Conservation (phyloP, 2,113 vertebrate genomes). For the Heterocephalus glaber region DNA sequence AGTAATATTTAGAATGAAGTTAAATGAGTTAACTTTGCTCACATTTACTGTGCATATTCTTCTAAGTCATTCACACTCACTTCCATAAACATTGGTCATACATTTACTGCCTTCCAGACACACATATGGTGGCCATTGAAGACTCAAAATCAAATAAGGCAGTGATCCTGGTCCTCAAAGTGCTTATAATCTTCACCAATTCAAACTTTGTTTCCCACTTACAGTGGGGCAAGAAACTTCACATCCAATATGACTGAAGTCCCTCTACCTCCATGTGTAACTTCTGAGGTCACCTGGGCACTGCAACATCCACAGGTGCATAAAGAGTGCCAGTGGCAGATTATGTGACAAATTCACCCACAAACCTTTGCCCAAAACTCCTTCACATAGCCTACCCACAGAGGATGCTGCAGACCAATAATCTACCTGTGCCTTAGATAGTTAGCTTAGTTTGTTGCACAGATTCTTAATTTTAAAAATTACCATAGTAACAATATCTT, state of each 20-base stretch:
- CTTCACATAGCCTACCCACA: neutral
- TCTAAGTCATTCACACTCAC: neutral
- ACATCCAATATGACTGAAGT: neutral
- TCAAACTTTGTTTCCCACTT: neutral
- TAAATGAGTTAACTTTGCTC: neutral
- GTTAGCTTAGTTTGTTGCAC: neutral
- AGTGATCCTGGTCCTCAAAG: neutral
- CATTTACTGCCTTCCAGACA: neutral
- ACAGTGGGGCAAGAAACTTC: neutral
- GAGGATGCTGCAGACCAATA: neutral
- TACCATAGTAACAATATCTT: neutral
- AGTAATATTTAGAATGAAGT: neutral
- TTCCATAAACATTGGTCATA: neutral
- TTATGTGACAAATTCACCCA: rapidly evolving
- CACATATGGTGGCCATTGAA: neutral
- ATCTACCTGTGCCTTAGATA: neutral
- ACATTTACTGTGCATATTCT: neutral
- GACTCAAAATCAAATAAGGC: neutral
- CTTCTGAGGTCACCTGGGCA: neutral
- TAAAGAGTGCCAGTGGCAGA: no score
- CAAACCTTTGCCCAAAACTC: neutral
- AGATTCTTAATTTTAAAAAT: neutral
- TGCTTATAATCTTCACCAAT: neutral
- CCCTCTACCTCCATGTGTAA: neutral
- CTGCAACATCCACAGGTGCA: neutral